Conservation (phyloP, 2,888 invertebrate genomes). For the Geophilus truncorum region DNA sequence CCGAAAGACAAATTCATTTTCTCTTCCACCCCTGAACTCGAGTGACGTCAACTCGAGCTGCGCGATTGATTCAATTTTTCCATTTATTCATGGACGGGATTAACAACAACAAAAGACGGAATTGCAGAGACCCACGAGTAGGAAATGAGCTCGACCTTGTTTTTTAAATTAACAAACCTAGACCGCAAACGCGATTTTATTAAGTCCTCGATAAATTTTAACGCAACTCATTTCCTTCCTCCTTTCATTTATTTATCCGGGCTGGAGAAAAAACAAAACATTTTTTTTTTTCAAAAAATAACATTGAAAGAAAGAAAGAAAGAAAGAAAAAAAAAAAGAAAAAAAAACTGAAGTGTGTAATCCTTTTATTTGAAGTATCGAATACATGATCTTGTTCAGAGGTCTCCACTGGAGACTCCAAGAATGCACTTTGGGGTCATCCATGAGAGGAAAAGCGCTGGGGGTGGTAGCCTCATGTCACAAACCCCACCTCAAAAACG, state of each 20-base stretch:
- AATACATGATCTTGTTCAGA: not conserved
- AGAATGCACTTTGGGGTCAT: slow-evolving; percentile 18
- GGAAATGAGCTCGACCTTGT: slow-evolving; percentile 17
- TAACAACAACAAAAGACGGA: not conserved
- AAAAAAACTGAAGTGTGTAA: too few species aligned
- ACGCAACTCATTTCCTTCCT: not conserved
- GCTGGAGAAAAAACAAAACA: not conserved
- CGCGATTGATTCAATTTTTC: slow-evolving; percentile 19
- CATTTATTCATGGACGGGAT: slow-evolving; percentile 22
- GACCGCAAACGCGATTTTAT: not conserved
- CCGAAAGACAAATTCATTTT: not conserved
- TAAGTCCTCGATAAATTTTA: not conserved
- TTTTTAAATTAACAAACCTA: slow-evolving; percentile 8
- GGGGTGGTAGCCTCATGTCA: not conserved
- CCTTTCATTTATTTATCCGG: not conserved
- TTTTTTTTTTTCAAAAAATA: too few species aligned
- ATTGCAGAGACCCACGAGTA: not conserved
- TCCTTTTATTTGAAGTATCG: not conserved
- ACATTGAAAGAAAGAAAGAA: too few species aligned
- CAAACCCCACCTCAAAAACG: slow-evolving; percentile 18
- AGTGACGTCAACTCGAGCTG: not conserved
- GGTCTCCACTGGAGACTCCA: not conserved
- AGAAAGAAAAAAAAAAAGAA: too few species aligned
- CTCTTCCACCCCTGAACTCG: not conserved
- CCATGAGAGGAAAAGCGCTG: not conserved